phyloP scores from a whole-genome alignment of 2,113 vertebrate genomes.

The Elgaria multicarinata region DNA sequence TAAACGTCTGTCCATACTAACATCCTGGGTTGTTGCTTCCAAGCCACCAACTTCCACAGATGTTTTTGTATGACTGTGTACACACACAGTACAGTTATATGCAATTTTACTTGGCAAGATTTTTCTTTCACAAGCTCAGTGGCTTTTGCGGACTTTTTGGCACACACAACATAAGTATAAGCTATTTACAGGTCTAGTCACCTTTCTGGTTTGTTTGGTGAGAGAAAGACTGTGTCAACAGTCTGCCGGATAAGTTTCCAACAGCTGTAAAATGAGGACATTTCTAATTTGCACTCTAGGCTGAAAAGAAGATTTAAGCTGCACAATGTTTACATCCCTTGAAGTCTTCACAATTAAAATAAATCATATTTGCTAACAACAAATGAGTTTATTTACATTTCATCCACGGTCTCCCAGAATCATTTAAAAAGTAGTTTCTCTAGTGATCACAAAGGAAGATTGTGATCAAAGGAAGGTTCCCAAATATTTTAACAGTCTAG shows the following conservation, averaged over 20 bases:
- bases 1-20: neutral
- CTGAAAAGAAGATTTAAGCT: neutral
- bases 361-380: neutral
- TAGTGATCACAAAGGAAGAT: neutral
- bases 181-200: neutral
- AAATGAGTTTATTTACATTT: neutral
- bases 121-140: neutral
- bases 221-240: neutral
- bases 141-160: constrained; percentile 4
- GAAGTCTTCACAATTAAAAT: neutral
- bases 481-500: neutral
- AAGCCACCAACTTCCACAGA: neutral
- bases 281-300: neutral
- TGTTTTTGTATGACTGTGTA: neutral
- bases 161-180: neutral
- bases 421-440: neutral
- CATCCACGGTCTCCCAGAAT: neutral
- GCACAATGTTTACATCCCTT: neutral
- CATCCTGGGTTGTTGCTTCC: neutral
- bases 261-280: constrained; percentile 10
- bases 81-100: neutral
- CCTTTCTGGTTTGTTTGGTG: neutral
- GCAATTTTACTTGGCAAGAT: neutral
- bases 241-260: neutral
- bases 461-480: neutral